These are phyloP conservation scores for Pedetes capensis DNA, from an alignment of 2,113 vertebrate species.

Conservation along the genomic window DNA sequence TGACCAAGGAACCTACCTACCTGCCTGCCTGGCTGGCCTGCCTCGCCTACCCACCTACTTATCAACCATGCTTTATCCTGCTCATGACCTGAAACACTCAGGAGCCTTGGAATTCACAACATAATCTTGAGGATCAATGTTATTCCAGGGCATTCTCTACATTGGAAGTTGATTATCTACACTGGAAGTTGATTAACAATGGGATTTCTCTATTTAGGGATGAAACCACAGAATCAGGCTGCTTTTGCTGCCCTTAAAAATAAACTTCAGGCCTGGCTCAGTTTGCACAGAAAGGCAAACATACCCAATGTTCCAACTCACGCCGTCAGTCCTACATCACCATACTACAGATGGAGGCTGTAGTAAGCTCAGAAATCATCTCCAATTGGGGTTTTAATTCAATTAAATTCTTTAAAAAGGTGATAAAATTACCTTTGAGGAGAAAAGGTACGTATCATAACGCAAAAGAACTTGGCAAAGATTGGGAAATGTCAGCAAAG, in stretches of 20 bases:
- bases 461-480: background rate
- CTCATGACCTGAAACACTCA: background rate
- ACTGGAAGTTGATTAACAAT: background rate
- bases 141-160: background rate
- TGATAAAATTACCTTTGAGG: background rate
- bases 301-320: background rate
- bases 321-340: background rate
- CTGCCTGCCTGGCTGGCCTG: too few relatives aligned
- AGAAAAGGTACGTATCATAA: background rate
- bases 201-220: background rate
- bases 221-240: background rate
- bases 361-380: background rate
- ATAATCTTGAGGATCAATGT: background rate
- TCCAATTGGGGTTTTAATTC: background rate
- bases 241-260: background rate
- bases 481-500: background rate
- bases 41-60: too few relatives aligned
- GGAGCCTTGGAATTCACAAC: background rate
- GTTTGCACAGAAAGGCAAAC: background rate
- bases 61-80: background rate
- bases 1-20: background rate
- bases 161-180: background rate
- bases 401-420: background rate
- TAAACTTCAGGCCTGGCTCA: background rate
- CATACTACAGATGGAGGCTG: background rate